A percentile compares a stretch with the other conserved stretches of the same genome.
Conservation (phyloP, 1,140 invertebrate species). For the Zophobas atratus region DNA sequence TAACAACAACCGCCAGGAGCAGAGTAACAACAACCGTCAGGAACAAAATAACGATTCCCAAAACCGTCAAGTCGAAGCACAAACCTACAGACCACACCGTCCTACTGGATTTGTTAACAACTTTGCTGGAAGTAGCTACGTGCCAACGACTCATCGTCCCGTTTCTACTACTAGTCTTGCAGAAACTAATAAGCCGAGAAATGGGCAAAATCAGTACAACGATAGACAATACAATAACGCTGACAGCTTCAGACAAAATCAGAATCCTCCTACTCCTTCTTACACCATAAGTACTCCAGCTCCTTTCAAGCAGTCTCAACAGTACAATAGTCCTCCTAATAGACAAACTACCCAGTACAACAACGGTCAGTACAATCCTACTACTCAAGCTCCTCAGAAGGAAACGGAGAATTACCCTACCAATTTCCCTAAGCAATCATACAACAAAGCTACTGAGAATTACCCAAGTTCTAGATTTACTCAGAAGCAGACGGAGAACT, state of each 20-base stretch:
- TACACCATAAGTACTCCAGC: slow-evolving; percentile 62
- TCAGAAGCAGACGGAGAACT: slow-evolving; percentile 55
- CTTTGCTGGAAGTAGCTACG: slow-evolving; percentile 69
- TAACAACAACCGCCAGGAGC: slow-evolving; percentile 49
- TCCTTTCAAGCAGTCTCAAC: slow-evolving; percentile 63
- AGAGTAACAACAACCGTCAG: slow-evolving; percentile 61
- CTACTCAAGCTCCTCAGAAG: slow-evolving; percentile 60
- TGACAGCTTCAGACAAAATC: slow-evolving; percentile 60
- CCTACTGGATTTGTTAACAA: slow-evolving; percentile 67
- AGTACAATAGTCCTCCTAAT: slow-evolving; percentile 54
- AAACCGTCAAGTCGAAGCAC: slow-evolving; percentile 45
- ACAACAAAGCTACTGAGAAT: slow-evolving; percentile 42
- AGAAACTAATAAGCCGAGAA: slow-evolving; percentile 60
- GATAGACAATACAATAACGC: slow-evolving; percentile 61
- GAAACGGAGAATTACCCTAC: slow-evolving; percentile 61
- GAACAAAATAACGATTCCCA: slow-evolving; percentile 50
- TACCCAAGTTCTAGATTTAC: slow-evolving; percentile 9
- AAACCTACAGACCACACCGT: slow-evolving; percentile 65
- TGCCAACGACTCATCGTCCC: slow-evolving; percentile 70
- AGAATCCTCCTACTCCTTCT: slow-evolving; percentile 17
- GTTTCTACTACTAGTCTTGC: slow-evolving; percentile 60
- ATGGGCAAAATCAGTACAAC: slow-evolving; percentile 61
- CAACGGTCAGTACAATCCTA: slow-evolving; percentile 71
- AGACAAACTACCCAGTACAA: slow-evolving; percentile 57
- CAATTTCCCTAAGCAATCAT: slow-evolving; percentile 52